phyloP scores from a whole-genome alignment of 2,113 vertebrate species.

The Dicentrarchus labrax region DNA sequence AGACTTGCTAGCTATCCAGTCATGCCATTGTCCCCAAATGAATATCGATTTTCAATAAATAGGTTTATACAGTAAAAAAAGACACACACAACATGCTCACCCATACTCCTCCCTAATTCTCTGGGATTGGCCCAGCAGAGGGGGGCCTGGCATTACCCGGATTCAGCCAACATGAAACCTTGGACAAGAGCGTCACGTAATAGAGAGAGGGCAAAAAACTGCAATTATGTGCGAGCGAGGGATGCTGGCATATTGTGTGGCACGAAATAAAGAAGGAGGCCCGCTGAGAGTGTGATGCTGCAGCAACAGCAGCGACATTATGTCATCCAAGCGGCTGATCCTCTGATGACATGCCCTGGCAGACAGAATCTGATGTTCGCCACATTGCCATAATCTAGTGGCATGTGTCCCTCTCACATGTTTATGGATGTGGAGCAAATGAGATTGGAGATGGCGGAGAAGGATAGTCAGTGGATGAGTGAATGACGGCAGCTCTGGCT shows the following conservation, averaged over 20 bases:
- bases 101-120: constrained; percentile 21
- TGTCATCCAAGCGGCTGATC: constrained; percentile 44
- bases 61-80: background rate
- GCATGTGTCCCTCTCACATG: constrained; percentile 40
- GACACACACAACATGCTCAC: background rate
- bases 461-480: constrained; percentile 6
- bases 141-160: background rate
- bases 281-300: background rate
- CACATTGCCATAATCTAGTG: constrained; percentile 35
- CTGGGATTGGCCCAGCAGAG: constrained; percentile 33
- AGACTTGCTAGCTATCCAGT: too few relatives aligned
- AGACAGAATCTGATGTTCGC: constrained; percentile 16
- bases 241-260: constrained; percentile 10
- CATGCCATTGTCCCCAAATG: too few relatives aligned
- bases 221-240: constrained; percentile 17
- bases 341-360: constrained; percentile 34
- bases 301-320: constrained; percentile 29
- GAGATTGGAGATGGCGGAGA: constrained; percentile 22
- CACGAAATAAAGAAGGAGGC: constrained; percentile 4
- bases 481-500: constrained; percentile 5
- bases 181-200: constrained; percentile 18
- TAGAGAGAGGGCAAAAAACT: background rate
- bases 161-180: constrained; percentile 20
- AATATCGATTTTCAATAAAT: too few relatives aligned
- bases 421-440: constrained; percentile 29